Base-by-base conservation (phyloP, 2,113 vertebrate genomes). In the Lepus europaeus region DNA sequence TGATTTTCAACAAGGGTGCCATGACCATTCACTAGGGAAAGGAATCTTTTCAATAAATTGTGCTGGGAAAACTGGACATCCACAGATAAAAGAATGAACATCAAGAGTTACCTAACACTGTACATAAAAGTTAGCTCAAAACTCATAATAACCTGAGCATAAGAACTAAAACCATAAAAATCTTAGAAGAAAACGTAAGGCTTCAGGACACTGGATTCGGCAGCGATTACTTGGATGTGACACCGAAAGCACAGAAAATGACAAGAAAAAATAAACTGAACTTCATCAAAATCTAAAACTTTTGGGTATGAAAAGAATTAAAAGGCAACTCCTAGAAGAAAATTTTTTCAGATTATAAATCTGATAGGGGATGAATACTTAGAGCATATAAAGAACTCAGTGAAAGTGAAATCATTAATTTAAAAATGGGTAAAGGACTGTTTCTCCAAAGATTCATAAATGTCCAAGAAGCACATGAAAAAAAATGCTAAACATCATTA, bases 311-410 rank as follows among this genome's bases (percentile, higher is more conserved):
- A 81, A 74, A 29, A 84, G 20, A 72, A 7, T 68, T n/a, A 93
- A 82, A 61, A 76, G 61, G n/a, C 14, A 77, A 51, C 27, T 4
- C 31, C 70, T 6, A 84, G 29, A 53, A 93, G 66, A 80, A 29
- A 27, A 27, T 56, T 64, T 51, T 63, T 77, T 12, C 10, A 45
- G 76, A 90, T 61, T 27, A 70, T 27, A 16, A 49, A 82, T 29
- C 12, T 49, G 16, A 78, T 45, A 91, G 72, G 23, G 23, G 27
- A 66, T 72, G 33, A 81, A 93, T 33, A 80, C 23, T 36, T 5
- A 68, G 70, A 93, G 85, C 63, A 81, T n/a, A 81, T 33, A 84
- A 85, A 87, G 69, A 90, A 77, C 45, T 53, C 45, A 92, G 76
- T 31, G 68, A 69, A 5, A 77, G 56, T 31, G 17, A 39, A 70